Percentiles rank a stretch among this genome's conserved stretches.
Evolutionary conservation across 53 echinoderm and acorn worm species (phyloP).

Genomic region (Arbacia lixula): DNA sequence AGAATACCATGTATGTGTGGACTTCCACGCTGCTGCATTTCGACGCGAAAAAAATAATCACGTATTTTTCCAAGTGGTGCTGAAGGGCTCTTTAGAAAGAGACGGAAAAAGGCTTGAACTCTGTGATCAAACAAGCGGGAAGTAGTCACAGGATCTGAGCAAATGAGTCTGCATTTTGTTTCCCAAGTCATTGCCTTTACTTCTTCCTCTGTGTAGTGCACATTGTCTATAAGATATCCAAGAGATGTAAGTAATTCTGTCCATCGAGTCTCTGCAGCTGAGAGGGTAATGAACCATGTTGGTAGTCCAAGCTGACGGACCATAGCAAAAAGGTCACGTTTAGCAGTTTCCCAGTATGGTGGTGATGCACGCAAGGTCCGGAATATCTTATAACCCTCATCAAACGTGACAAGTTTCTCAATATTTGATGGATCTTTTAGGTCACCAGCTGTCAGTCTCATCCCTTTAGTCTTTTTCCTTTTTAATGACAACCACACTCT

Average conservation of each 20-base stretch:
- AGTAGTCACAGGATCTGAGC: slow-evolving; percentile 55
- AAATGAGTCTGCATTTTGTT: slow-evolving; percentile 34
- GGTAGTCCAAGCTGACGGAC: slow-evolving; percentile 66
- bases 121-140: slow-evolving; percentile 55
- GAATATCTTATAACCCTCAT: slow-evolving; percentile 64
- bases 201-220: slow-evolving; percentile 11
- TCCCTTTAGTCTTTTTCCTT: slow-evolving; percentile 35
- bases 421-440: slow-evolving; percentile 25
- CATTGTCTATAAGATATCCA: slow-evolving; percentile 8
- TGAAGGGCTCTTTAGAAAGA: slow-evolving; percentile 15
- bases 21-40: slow-evolving; percentile 67
- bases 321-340: slow-evolving; percentile 65
- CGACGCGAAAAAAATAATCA: slow-evolving; percentile 57
- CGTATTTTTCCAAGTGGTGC: slow-evolving; percentile 38
- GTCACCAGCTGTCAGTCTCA: slow-evolving; percentile 34
- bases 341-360: slow-evolving; percentile 65
- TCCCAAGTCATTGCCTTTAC: slow-evolving; percentile 47
- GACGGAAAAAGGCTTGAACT: slow-evolving; percentile 28
- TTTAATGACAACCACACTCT: slow-evolving; percentile 25
- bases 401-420: slow-evolving; percentile 35
- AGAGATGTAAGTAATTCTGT: slow-evolving; percentile 33
- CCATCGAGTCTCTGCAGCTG: slow-evolving; percentile 68
- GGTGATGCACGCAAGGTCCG: slow-evolving; percentile 57
- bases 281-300: slow-evolving; percentile 65
- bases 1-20: slow-evolving; percentile 53